Percentiles rank a stretch among this genome's conserved stretches.
phyloP scores from a whole-genome alignment of 1,140 invertebrate genomes.

The Zaprionus lachaisei region DNA sequence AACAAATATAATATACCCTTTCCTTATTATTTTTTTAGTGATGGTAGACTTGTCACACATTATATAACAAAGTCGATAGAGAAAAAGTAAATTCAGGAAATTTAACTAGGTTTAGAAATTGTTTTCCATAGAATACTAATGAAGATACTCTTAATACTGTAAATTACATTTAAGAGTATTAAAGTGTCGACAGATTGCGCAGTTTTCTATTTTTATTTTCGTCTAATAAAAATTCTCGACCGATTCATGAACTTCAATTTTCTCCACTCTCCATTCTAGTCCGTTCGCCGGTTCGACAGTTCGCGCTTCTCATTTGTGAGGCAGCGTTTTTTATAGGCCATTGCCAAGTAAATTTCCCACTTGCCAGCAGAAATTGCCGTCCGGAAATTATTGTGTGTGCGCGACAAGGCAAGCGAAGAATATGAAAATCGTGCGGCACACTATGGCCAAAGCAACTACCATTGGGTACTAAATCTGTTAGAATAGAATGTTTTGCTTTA shows the following conservation, averaged over 20 bases:
- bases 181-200: no score
- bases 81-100: neutral
- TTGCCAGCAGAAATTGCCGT: slow-evolving; percentile 55
- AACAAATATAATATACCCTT: neutral
- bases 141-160: no score
- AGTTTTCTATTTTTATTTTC: neutral
- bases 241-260: slow-evolving; percentile 32
- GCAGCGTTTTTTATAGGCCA: slow-evolving; percentile 53
- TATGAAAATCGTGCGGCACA: slow-evolving; percentile 24
- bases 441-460: slow-evolving; percentile 4
- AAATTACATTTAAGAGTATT: neutral
- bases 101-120: no score
- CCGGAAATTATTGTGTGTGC: slow-evolving; percentile 62
- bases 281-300: slow-evolving; percentile 7
- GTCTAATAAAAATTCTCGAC: slow-evolving; percentile 33
- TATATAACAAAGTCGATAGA: neutral
- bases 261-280: slow-evolving; percentile 12
- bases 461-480: slow-evolving; percentile 5
- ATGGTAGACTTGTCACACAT: neutral
- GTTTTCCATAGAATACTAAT: no score
- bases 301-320: slow-evolving; percentile 12
- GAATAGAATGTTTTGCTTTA: neutral
- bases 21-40: neutral
- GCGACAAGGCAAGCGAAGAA: slow-evolving; percentile 32
- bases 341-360: slow-evolving; percentile 55